Base-by-base conservation (phyloP, 2,888 invertebrate species). In the Rhimphoctona megacephalus region DNA sequence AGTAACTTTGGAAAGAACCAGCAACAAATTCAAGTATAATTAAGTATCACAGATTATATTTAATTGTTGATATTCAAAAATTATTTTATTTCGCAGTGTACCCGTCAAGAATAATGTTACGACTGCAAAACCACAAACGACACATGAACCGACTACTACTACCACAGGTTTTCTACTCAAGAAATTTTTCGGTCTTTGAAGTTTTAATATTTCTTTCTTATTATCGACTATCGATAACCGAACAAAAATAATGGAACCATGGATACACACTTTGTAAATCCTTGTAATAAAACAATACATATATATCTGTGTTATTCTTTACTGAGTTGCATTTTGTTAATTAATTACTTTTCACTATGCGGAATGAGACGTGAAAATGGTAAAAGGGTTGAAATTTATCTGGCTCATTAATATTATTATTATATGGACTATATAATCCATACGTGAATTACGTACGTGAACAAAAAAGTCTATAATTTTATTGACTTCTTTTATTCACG, bases 221-320 rank as follows among this genome's bases (percentile, higher is more conserved):
- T 4, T 70, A 19, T 8, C 4, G 2, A 2, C 14, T 6, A 25
- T 25, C 17, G 22, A 70, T 17, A 30, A 30, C 30, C 2, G 9
- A 30, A 70, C n/a, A 54, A 36, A 30, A 30, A 33, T 14, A 46
- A n/a, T 52, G 5, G 9, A 72, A 30, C 6, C 33, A 11, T 52
- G 11, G 2, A 54, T 52, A 14, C 9, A 54, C 9, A 36, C 33
- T 4, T 36, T 54, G 36, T 54, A 36, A 73, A 33, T 54, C 4
- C n/a, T 72, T 36, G 36, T 54, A 72, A 72, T 52, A 36, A 54
- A 72, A 36, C n/a, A 17, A 72, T 14, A 11, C 52, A n/a, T 7
- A 6, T 11, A 36, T 9, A 22, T 11, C 19, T 19, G 36, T 73
- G 22, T 54, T 49, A 19, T 70, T 70, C 9, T 49, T 30, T 5